These are phyloP conservation scores for Cephus spinipes DNA, from an alignment of 2,888 invertebrate species.

Conservation along the genomic window DNA sequence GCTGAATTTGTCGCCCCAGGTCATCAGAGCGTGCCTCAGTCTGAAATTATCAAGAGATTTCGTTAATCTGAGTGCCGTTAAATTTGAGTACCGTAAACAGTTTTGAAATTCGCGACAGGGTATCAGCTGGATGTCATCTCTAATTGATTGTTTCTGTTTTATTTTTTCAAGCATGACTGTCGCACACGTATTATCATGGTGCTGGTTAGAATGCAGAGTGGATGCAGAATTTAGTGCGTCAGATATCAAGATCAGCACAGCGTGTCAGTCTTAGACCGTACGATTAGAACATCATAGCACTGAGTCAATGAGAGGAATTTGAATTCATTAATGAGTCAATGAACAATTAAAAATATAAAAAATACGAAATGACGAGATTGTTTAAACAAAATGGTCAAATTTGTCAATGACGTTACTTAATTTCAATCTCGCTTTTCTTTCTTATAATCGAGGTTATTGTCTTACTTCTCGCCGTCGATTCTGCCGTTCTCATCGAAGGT, in stretches of 20 bases:
- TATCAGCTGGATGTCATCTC: background rate
- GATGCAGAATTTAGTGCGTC: slow-evolving; percentile 34
- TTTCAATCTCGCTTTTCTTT: background rate
- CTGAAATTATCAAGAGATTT: slow-evolving; percentile 60
- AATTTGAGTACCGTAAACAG: background rate
- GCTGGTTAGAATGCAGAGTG: background rate
- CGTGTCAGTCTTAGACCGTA: slow-evolving; percentile 43
- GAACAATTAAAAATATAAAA: background rate
- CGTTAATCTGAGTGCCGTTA: background rate
- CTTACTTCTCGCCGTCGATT: slow-evolving; percentile 86
- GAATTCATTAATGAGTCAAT: background rate
- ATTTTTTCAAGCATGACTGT: background rate
- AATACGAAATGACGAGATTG: background rate
- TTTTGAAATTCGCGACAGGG: background rate
- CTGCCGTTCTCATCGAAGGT: slow-evolving; percentile 90
- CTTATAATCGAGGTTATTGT: background rate
- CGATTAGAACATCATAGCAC: slow-evolving; percentile 34
- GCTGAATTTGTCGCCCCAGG: slow-evolving; percentile 94
- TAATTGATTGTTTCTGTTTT: background rate
- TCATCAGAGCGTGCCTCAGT: slow-evolving; percentile 90
- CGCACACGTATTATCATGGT: background rate
- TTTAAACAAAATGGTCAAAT: background rate
- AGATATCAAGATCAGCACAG: slow-evolving; percentile 33
- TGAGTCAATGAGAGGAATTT: background rate
- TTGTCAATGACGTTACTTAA: background rate